Conservation (phyloP, 2,797 vertebrate species). For the Falco concolor region DNA sequence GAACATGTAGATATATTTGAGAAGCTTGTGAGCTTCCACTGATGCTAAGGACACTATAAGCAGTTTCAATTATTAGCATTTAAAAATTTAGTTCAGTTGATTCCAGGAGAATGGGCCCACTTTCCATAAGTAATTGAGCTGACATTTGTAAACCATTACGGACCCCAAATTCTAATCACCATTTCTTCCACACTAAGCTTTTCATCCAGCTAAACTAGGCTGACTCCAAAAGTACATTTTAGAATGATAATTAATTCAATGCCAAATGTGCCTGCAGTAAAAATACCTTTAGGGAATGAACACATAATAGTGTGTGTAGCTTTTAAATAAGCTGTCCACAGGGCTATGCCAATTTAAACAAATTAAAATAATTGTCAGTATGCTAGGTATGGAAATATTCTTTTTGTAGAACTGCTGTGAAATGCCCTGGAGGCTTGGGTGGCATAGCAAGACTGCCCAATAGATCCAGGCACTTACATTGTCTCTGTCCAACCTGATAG, state of each 20-base stretch:
- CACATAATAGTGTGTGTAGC: conserved; percentile 50
- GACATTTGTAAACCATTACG: conserved; percentile 58
- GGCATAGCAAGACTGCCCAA: not conserved
- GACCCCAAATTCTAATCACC: conserved; percentile 55
- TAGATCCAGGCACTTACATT: not conserved
- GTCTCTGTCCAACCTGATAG: not conserved
- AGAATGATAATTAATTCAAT: conserved; percentile 63
- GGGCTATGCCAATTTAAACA: conserved; percentile 58
- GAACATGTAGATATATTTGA: not conserved
- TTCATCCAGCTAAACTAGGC: conserved; percentile 48
- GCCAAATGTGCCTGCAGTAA: conserved; percentile 61
- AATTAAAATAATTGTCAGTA: conserved; percentile 67
- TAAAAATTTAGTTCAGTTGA: conserved; percentile 26
- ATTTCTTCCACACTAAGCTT: conserved; percentile 43
- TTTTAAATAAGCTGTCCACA: conserved; percentile 64
- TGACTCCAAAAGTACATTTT: conserved; percentile 52
- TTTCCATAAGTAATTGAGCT: conserved; percentile 50
- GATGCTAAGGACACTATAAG: not conserved
- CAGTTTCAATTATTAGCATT: conserved; percentile 33
- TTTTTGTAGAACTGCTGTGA: conserved; percentile 34
- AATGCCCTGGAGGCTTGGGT: conserved; percentile 33
- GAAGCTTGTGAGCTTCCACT: not conserved
- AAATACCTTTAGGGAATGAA: conserved; percentile 66
- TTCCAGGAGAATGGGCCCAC: conserved; percentile 32
- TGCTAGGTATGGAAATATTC: conserved; percentile 46